phyloP scores from a whole-genome alignment of 2,113 vertebrate species.

The Silurus asotus region DNA sequence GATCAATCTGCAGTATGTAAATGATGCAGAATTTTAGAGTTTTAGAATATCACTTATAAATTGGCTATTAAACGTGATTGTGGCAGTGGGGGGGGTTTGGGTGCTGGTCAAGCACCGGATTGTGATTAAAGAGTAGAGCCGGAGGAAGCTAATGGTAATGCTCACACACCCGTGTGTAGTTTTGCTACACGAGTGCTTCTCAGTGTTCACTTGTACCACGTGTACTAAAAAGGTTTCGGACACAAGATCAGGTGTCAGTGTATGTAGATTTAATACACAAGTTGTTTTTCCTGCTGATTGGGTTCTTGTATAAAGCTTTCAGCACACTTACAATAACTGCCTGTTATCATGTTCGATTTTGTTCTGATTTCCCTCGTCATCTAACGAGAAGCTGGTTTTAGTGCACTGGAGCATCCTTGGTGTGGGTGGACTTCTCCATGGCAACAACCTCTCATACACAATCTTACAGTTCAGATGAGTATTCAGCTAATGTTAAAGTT shows the following conservation, averaged over 20 bases:
- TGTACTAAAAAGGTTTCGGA: neutral
- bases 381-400: neutral
- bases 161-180: no score
- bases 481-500: neutral
- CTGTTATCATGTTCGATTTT: neutral
- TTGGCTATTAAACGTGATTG: neutral
- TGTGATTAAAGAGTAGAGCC: no score
- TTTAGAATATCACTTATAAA: neutral
- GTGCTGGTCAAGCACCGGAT: no score
- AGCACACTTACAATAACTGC: neutral
- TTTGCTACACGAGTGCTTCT: no score
- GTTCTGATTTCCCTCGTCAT: neutral
- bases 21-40: neutral
- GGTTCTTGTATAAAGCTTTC: neutral
- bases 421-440: constrained; percentile 13
- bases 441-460: neutral
- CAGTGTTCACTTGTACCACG: no score
- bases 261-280: neutral
- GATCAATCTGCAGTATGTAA: neutral
- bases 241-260: neutral
- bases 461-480: neutral
- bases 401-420: neutral
- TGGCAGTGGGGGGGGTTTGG: neutral
- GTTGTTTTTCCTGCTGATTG: neutral
- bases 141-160: no score